Percentiles rank a stretch among this genome's conserved stretches.
Conservation (phyloP, 2,797 vertebrate genomes). For the Halcyon badia region DNA sequence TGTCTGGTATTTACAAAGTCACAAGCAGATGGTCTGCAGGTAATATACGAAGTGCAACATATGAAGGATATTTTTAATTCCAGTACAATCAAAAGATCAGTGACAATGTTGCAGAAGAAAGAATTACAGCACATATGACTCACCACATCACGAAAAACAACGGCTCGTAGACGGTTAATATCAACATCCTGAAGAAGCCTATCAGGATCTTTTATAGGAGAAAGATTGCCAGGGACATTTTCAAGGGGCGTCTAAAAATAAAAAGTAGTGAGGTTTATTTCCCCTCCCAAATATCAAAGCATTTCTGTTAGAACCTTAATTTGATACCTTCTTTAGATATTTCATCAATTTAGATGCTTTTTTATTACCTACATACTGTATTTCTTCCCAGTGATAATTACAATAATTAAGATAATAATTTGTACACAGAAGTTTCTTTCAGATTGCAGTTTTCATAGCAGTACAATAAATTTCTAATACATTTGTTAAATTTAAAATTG, state of each 20-base stretch:
- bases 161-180: constrained; percentile 97
- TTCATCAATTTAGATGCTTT: background rate
- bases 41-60: background rate
- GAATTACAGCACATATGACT: constrained; percentile 65
- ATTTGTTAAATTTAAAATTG: background rate
- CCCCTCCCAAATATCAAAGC: background rate
- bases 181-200: constrained; percentile 98
- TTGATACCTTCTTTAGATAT: background rate
- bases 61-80: background rate
- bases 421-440: background rate
- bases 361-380: background rate
- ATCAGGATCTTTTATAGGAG: constrained; percentile 95
- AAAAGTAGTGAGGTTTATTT: constrained; percentile 5
- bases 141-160: constrained; percentile 99
- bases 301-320: background rate
- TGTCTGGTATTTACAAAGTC: background rate
- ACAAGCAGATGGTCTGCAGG: background rate
- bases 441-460: background rate
- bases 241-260: constrained; percentile 87
- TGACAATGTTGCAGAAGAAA: background rate
- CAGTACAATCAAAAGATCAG: background rate
- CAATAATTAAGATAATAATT: background rate
- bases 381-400: background rate
- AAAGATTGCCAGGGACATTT: constrained; percentile 89
- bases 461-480: background rate